These are phyloP conservation scores for Drosophila trapezifrons DNA, from an alignment of 1,140 invertebrate species.

Conservation along the genomic window DNA sequence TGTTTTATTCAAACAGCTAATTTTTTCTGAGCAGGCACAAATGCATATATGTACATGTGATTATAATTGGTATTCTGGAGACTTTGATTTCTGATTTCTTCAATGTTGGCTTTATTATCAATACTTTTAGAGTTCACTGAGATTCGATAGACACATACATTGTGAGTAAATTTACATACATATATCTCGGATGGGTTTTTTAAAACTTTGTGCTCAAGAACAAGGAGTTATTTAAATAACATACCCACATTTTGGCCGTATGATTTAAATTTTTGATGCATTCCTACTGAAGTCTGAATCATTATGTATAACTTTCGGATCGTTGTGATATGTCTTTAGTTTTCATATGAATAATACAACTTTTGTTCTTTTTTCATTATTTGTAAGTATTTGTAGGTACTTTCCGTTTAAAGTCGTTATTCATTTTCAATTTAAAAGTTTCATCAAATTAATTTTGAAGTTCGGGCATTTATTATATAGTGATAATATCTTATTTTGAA, in stretches of 20 bases:
- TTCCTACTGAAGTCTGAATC: not conserved
- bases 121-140: not conserved
- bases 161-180: not conserved
- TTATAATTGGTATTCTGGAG: not conserved
- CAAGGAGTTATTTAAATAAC: not conserved
- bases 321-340: slow-evolving; percentile 8
- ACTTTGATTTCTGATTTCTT: not conserved
- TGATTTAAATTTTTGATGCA: not conserved
- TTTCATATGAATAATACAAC: not conserved
- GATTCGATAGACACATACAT: not conserved
- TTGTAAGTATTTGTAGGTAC: slow-evolving; percentile 1
- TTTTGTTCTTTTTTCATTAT: not conserved
- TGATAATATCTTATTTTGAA: slow-evolving; percentile 18
- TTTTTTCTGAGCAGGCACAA: slow-evolving; percentile 5
- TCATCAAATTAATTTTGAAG: not conserved
- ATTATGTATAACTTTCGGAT: not conserved
- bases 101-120: not conserved
- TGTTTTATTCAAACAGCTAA: slow-evolving; percentile 1
- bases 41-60: slow-evolving; percentile 2
- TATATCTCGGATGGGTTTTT: not conserved
- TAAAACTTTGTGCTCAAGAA: not conserved
- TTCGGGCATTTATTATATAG: not conserved
- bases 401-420: not conserved
- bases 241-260: not conserved
- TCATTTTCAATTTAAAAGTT: slow-evolving; percentile 4